phyloP scores from a whole-genome alignment of 2,797 vertebrate genomes.

The Enteromius thamalakanensis region DNA sequence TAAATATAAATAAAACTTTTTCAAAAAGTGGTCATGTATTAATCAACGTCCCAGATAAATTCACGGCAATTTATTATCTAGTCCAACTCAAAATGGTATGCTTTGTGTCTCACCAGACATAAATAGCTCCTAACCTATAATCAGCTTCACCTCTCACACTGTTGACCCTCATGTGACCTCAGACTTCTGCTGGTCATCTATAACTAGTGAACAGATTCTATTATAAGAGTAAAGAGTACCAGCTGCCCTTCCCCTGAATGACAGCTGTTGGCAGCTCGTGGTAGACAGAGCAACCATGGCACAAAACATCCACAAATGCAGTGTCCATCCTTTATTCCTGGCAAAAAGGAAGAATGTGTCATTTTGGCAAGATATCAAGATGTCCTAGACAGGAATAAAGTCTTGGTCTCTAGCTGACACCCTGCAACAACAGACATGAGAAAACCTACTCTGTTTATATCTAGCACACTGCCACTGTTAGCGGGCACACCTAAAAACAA shows the following conservation, averaged over 20 bases:
- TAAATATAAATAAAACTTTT: background rate
- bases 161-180: conserved; percentile 36
- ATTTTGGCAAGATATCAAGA: background rate
- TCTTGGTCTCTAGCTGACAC: conserved; percentile 43
- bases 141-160: conserved; percentile 53
- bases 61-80: background rate
- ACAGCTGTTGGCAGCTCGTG: conserved; percentile 22
- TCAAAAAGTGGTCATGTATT: background rate
- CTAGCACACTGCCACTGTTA: conserved; percentile 3
- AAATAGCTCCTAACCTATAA: conserved; percentile 50
- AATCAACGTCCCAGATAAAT: background rate
- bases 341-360: conserved; percentile 14
- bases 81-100: background rate
- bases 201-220: conserved; percentile 32
- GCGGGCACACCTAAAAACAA: conserved; percentile 26
- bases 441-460: conserved; percentile 10
- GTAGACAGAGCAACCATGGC: conserved; percentile 20
- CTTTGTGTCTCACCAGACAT: conserved; percentile 35
- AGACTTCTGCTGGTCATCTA: conserved; percentile 39
- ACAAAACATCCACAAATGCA: conserved; percentile 21
- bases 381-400: conserved; percentile 30
- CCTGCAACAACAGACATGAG: conserved; percentile 25
- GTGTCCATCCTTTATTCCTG: conserved; percentile 21
- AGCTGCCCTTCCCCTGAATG: conserved; percentile 22
- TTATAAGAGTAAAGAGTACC: conserved; percentile 39